These are phyloP conservation scores for Podarcis raffonei DNA, from an alignment of 2,113 vertebrate species.

Conservation along the genomic window DNA sequence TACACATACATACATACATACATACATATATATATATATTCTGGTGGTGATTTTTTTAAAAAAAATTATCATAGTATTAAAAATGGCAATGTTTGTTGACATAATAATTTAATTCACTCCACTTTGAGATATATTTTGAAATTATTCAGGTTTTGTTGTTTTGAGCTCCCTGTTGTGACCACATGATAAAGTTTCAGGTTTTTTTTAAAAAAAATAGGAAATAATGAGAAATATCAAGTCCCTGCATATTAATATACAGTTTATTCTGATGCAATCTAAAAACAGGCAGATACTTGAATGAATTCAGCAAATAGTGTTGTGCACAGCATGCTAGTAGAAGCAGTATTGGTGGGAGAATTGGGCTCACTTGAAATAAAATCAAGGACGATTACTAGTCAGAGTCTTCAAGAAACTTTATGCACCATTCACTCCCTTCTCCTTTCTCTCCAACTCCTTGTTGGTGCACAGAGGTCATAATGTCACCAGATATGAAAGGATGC, in stretches of 20 bases:
- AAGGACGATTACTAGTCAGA: not conserved
- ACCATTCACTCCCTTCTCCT: not conserved
- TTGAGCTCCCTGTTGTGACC: conserved; percentile 9
- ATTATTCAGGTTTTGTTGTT: not conserved
- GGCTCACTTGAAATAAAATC: not conserved
- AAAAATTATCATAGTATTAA: not conserved
- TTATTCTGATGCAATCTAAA: not conserved
- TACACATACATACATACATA: too few species aligned
- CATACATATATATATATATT: too few species aligned
- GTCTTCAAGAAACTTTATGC: not conserved
- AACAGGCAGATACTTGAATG: not conserved
- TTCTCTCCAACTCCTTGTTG: not conserved
- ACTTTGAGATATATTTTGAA: not conserved
- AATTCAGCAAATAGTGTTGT: not conserved
- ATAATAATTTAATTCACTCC: not conserved
- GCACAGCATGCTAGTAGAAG: not conserved
- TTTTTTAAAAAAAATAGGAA: rapidly evolving
- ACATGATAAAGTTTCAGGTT: not conserved
- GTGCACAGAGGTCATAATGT: not conserved
- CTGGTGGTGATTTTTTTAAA: not conserved
- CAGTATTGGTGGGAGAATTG: not conserved
- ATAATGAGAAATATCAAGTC: not conserved
- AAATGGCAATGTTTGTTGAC: not conserved
- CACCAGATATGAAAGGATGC: not conserved
- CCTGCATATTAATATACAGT: not conserved